A percentile compares a stretch with the other conserved stretches of the same genome.
Evolutionary conservation across 2,113 vertebrate genomes (phyloP).

Genomic region (Rhinolophus sinicus): DNA sequence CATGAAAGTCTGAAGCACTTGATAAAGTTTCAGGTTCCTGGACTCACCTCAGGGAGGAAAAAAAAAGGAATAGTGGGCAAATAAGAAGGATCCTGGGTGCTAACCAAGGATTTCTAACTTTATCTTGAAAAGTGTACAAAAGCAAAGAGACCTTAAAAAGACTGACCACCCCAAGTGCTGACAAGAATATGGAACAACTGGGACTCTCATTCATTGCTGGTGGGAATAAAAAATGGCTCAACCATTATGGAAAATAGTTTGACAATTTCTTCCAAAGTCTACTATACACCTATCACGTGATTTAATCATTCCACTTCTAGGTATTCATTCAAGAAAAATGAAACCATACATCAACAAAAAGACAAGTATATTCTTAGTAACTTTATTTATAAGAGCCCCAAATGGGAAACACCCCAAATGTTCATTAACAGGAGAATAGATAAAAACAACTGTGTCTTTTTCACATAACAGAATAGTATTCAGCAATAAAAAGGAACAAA

Average conservation of each 20-base stretch:
- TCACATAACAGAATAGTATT: background rate
- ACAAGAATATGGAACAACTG: background rate
- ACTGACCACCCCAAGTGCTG: background rate
- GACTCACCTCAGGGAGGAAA: no score
- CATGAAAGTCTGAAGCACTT: background rate
- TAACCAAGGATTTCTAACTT: conserved; percentile 17
- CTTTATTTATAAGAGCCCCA: background rate
- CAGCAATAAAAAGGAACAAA: background rate
- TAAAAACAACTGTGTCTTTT: background rate
- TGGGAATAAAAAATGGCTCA: background rate
- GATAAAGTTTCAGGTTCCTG: background rate
- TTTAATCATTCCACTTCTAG: background rate
- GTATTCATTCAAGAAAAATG: background rate
- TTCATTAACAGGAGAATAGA: background rate
- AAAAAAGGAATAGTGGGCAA: background rate
- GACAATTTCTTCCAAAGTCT: background rate
- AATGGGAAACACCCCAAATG: conserved; percentile 8
- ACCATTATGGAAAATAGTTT: background rate
- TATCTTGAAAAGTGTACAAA: background rate
- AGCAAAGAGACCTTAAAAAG: background rate
- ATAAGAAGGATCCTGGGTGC: background rate
- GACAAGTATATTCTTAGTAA: background rate
- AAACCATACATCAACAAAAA: background rate
- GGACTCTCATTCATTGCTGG: background rate
- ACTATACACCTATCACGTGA: background rate